Evolutionary conservation across 1,140 invertebrate genomes (phyloP).

Genomic region (Campodea augens): DNA sequence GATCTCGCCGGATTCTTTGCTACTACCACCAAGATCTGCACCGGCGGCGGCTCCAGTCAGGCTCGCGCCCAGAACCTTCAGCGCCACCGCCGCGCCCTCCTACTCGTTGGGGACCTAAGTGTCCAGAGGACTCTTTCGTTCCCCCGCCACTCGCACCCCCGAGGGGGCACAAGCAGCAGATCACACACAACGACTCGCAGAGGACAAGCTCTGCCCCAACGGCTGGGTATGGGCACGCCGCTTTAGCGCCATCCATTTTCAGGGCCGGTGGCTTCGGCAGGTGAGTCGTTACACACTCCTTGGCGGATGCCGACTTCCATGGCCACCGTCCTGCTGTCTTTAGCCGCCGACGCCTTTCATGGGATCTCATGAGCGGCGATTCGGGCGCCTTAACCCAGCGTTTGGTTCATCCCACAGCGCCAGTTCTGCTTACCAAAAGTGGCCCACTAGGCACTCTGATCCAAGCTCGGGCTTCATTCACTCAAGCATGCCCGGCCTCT

Average conservation of each 20-base stretch:
- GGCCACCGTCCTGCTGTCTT: slow-evolving; percentile 74
- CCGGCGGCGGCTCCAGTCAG: slow-evolving; percentile 54
- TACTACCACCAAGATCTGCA: slow-evolving; percentile 65
- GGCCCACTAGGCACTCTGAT: no score
- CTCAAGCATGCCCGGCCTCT: no score
- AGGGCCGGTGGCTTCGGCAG: slow-evolving; percentile 73
- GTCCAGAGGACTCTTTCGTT: no score
- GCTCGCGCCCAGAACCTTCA: slow-evolving; percentile 54
- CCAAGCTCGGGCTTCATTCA: no score
- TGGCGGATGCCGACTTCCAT: slow-evolving; percentile 78
- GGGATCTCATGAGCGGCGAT: no score
- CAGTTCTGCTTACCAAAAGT: no score
- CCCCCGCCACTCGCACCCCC: no score
- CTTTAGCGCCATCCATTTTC: slow-evolving; percentile 78
- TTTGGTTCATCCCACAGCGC: slow-evolving; percentile 70
- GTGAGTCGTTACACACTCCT: slow-evolving; percentile 80
- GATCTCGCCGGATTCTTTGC: slow-evolving; percentile 39
- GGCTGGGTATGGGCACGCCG: slow-evolving; percentile 48
- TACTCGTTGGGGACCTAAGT: slow-evolving; percentile 42
- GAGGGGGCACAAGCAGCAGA: no score
- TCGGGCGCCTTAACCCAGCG: slow-evolving; percentile 48
- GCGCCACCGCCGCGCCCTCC: slow-evolving; percentile 50
- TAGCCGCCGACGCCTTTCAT: no score
- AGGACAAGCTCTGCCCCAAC: slow-evolving; percentile 29
- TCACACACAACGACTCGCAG: no score